Percentiles rank a stretch among this genome's conserved stretches.
Conservation (phyloP, 2,888 invertebrate genomes). For the Philereme transversata region DNA sequence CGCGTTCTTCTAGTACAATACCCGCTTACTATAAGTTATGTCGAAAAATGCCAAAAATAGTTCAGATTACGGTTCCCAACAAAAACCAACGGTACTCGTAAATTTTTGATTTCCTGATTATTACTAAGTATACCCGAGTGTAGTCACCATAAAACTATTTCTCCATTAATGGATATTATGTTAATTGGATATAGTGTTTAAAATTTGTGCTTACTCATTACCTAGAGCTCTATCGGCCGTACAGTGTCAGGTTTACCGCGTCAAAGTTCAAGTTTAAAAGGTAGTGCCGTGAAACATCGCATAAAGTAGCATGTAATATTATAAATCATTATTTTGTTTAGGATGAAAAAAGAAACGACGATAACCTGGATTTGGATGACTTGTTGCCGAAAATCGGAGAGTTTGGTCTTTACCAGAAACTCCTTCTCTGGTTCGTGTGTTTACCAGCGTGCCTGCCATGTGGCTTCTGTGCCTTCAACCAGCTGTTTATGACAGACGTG, state of each 20-base stretch:
- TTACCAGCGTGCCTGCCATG: slow-evolving; percentile 95
- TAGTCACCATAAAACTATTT: not conserved
- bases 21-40: slow-evolving; percentile 51
- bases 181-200: not conserved
- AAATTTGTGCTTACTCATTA: slow-evolving; percentile 1
- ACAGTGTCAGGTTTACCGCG: slow-evolving; percentile 27
- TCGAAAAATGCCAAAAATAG: slow-evolving; percentile 51
- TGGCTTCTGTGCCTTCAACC: slow-evolving; percentile 96
- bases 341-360: slow-evolving; percentile 37
- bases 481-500: slow-evolving; percentile 94
- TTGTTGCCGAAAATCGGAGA: slow-evolving; percentile 93
- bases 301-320: not conserved
- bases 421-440: slow-evolving; percentile 93
- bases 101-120: slow-evolving; percentile 1
- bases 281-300: not conserved
- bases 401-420: slow-evolving; percentile 94
- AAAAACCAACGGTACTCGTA: slow-evolving; percentile 55
- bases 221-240: slow-evolving; percentile 5
- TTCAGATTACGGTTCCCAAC: slow-evolving; percentile 53
- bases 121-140: not conserved
- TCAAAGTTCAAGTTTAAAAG: slow-evolving; percentile 29
- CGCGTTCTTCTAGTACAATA: slow-evolving; percentile 33
- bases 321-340: slow-evolving; percentile 12
- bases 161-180: no score
- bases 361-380: slow-evolving; percentile 91